Evolutionary conservation across 1,140 invertebrate genomes (phyloP).

Genomic region (Macrosteles quadrilineatus): DNA sequence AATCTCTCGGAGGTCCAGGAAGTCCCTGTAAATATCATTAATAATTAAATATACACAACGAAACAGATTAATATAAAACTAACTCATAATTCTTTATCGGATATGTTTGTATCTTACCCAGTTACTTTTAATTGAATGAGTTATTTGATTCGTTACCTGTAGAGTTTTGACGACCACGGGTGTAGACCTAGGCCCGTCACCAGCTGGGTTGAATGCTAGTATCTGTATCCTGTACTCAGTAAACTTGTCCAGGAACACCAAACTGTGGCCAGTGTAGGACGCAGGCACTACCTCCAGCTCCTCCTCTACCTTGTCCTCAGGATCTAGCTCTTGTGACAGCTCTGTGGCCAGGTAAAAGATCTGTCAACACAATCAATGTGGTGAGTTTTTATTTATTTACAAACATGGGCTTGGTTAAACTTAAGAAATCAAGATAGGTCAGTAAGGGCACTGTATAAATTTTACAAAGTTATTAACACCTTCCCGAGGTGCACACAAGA

Average conservation of each 20-base stretch:
- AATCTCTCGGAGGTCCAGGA: slow-evolving; percentile 79
- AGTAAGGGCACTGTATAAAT: too few species aligned
- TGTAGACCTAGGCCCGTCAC: slow-evolving; percentile 87
- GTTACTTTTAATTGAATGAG: too few species aligned
- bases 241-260: slow-evolving; percentile 91
- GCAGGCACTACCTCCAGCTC: slow-evolving; percentile 91
- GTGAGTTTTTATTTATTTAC: too few species aligned
- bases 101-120: too few species aligned
- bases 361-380: slow-evolving; percentile 52
- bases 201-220: slow-evolving; percentile 95
- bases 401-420: too few species aligned
- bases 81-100: not conserved
- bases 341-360: slow-evolving; percentile 81
- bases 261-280: slow-evolving; percentile 74
- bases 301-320: slow-evolving; percentile 69
- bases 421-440: too few species aligned
- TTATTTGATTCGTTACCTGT: slow-evolving; percentile 53
- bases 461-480: too few species aligned
- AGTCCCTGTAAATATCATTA: slow-evolving; percentile 63
- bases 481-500: too few species aligned
- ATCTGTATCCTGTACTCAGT: slow-evolving; percentile 92
- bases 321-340: slow-evolving; percentile 71
- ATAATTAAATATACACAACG: not conserved
- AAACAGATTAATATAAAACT: not conserved
- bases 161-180: slow-evolving; percentile 76